Evolutionary conservation across 2,797 vertebrate genomes (phyloP), one percentile per base, ranked within the genome.

Genomic region (Threskiornis aethiopicus): DNA sequence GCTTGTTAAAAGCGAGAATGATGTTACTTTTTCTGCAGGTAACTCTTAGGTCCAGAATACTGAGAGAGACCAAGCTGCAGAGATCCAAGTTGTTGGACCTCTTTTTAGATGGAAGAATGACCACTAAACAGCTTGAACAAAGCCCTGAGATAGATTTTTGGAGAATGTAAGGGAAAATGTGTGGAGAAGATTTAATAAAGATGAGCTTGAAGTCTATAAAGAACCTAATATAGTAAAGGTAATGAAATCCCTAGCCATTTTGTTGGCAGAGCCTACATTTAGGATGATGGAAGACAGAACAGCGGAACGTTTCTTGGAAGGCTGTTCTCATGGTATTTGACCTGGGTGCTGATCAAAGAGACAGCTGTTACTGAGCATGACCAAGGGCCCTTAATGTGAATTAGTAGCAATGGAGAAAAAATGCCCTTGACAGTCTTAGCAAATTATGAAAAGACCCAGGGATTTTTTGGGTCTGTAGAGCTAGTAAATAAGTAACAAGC

Each of bases 261-360:
- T 89, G 61, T 42, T 92, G 96, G 94, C 91, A 92, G 76, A 79
- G 35, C 31, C 70, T 82, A 10, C 6, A 19, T 44, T 71, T 67
- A 33, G 64, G 57, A 83, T 95, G 95, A 94, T 91, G 90, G 87
- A 88, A 96, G 82, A 44, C 92, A 96, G 95, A 96, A 29, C 52
- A 94, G 82, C 65, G 81, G 90, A 95, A 57, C 35, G 37, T 75
- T 92, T 95, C 82, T 91, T 91, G 85, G 59, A 94, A 84, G 69
- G 52, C 87, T 89, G 21, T 85, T 94, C 89, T 94, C 54, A 21
- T 93, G 94, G 76, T 94, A 84, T 95, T 86, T 94, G 87, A 86
- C 83, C 93, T 89, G 95, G 89, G 95, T 94, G 72, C 82, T 89
- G 96, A 96, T 96, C 91, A 95, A 91, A 96, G 94, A 58, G 52